Base-by-base conservation (phyloP, 2,888 invertebrate genomes). In the Nipponacmea schrenckii region DNA sequence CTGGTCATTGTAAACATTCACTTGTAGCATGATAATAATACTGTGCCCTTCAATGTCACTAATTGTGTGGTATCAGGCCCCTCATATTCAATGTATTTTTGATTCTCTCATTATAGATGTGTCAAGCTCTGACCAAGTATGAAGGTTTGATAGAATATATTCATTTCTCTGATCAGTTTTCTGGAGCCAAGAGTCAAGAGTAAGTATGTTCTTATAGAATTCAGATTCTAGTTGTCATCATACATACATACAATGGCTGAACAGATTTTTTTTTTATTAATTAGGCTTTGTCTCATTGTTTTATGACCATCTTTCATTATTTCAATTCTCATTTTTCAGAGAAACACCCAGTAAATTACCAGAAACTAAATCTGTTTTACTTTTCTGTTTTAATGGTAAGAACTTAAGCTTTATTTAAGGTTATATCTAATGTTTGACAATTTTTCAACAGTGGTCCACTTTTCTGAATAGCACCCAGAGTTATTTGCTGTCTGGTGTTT, bases 81-180 rank as follows among this genome's bases (percentile, higher is more conserved):
- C n/a, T n/a, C n/a, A n/a, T n/a, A n/a, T n/a, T n/a, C n/a, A n/a
- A n/a, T n/a, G n/a, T n/a, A n/a, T n/a, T n/a, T n/a, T n/a, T n/a
- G n/a, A n/a, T n/a, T n/a, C n/a, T n/a, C 7, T 31, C 7, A 31
- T 31, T 74, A 5, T 78, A 89, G 88, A 80, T 89, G 71, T 79
- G 82, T 67, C 80, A 84, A 48, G 83, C 87, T 24, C 71, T 90
- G 63, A 86, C 85, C 65, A 96, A 94, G 90, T 96, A 94, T 91
- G 92, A 94, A 81, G 92, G 93, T 74, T 91, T 93, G 87, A 92
- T 99, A 84, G 98, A 99, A 89, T 98, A 94, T 90, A 94, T 99
- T 89, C 98, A 99, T 90, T 93, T 99, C 85, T 97, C 98, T 70
- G 99, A 99, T 91, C 95, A 97, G 87, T 99, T 93, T 90, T 94